A percentile compares a stretch with the other conserved stretches of the same genome.
Evolutionary conservation across 2,888 invertebrate species (phyloP).

Genomic region (Pristionchus arcanus): DNA sequence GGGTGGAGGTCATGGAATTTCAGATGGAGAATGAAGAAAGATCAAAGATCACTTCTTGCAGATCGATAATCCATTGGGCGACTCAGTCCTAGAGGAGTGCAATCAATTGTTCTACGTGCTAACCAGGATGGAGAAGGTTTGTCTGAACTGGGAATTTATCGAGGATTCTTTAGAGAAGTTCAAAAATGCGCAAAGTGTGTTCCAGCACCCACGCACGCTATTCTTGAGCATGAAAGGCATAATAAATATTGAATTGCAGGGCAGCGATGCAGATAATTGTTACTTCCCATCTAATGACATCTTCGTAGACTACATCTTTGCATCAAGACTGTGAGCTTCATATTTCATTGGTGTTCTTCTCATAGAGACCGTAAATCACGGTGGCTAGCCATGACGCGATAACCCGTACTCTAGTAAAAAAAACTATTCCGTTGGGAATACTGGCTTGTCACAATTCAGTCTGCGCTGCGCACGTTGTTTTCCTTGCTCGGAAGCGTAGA

Average conservation of each 20-base stretch:
- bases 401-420: not conserved
- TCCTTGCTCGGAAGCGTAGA: not conserved
- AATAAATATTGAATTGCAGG: not conserved
- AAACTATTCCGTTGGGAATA: not conserved
- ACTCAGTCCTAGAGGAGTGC: not conserved
- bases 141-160: not conserved
- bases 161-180: not conserved
- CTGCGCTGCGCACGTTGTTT: not conserved
- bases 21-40: not conserved
- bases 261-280: not conserved
- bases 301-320: constrained; percentile 12
- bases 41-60: not conserved
- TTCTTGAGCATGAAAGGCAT: too few species aligned
- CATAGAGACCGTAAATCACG: too few species aligned
- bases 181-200: too few species aligned
- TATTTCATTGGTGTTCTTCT: too few species aligned
- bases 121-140: constrained; percentile 18
- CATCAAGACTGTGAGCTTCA: not conserved
- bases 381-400: not conserved
- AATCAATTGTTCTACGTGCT: constrained; percentile 33
- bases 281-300: constrained; percentile 30
- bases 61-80: constrained; percentile 9
- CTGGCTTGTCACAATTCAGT: not conserved
- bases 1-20: too few species aligned
- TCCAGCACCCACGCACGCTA: not conserved